Evolutionary conservation across 2,888 invertebrate genomes (phyloP).

Genomic region (Drepanosiphum platanoidis): DNA sequence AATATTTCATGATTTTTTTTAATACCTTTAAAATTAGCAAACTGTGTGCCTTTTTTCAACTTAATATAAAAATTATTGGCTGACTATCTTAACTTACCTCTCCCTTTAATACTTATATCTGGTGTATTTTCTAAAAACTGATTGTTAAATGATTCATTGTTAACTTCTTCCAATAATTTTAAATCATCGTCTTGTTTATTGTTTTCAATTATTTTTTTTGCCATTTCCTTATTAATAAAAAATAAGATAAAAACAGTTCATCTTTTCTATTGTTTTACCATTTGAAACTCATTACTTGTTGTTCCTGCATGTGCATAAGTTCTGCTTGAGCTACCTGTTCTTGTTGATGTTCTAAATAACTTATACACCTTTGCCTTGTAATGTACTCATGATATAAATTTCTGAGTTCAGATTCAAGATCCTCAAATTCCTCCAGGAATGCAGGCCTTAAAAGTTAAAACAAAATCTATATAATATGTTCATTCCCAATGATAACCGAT

Average conservation of each 20-base stretch:
- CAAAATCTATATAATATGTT: not conserved
- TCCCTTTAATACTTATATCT: slow-evolving; percentile 53
- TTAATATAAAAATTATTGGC: not conserved
- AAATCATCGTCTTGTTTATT: slow-evolving; percentile 57
- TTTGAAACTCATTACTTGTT: slow-evolving; percentile 68
- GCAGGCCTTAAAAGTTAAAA: slow-evolving; percentile 77
- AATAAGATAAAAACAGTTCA: not conserved
- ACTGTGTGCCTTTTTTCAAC: not conserved
- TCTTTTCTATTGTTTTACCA: not conserved
- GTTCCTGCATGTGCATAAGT: slow-evolving; percentile 80
- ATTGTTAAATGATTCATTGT: slow-evolving; percentile 39
- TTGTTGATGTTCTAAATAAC: slow-evolving; percentile 87
- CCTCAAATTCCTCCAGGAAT: slow-evolving; percentile 94
- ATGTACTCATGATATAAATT: slow-evolving; percentile 88
- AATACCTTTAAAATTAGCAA: not conserved
- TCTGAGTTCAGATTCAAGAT: slow-evolving; percentile 85
- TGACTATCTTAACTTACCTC: not conserved
- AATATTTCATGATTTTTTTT: not conserved
- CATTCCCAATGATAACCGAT: not conserved
- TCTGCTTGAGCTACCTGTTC: slow-evolving; percentile 83
- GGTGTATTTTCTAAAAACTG: slow-evolving; percentile 44
- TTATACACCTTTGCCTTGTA: slow-evolving; percentile 85
- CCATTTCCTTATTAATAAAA: slow-evolving; percentile 35
- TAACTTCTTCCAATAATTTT: slow-evolving; percentile 57
- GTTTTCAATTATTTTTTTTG: slow-evolving; percentile 53